phyloP scores from a whole-genome alignment of 2,888 invertebrate species.

The Orthosia gothica region DNA sequence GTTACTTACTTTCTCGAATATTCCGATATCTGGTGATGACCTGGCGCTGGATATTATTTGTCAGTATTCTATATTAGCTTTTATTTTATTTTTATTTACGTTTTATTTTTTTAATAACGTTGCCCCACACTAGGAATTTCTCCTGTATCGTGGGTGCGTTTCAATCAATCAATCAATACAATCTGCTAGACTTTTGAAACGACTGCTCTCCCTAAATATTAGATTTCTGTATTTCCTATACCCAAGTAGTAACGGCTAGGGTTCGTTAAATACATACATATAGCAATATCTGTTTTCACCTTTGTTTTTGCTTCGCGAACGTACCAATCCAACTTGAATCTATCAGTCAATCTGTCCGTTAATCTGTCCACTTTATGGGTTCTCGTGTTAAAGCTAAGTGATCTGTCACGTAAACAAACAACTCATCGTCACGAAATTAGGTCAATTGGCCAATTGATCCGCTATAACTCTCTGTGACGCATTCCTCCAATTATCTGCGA shows the following conservation, averaged over 20 bases:
- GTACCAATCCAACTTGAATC: slow-evolving; percentile 1
- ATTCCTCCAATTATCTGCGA: not conserved
- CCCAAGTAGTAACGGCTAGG: too few relatives aligned
- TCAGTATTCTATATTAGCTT: not conserved
- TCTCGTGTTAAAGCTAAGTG: not conserved
- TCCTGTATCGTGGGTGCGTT: too few relatives aligned
- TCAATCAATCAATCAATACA: too few relatives aligned
- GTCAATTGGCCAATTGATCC: slow-evolving; percentile 32
- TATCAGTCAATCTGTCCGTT: slow-evolving; percentile 2
- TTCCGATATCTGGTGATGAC: not conserved
- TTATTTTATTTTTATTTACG: too few relatives aligned
- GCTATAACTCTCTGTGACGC: not conserved
- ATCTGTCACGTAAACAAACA: slow-evolving; percentile 17
- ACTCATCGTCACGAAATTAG: slow-evolving; percentile 6
- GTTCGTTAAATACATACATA: not conserved
- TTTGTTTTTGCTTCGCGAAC: not conserved
- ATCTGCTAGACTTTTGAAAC: too few relatives aligned
- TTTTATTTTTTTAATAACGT: too few relatives aligned
- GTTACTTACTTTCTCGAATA: too few relatives aligned
- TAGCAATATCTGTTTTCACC: too few relatives aligned
- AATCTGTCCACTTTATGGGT: not conserved
- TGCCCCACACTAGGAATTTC: too few relatives aligned
- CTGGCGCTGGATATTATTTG: not conserved
- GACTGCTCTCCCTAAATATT: too few relatives aligned
- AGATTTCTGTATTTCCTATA: too few relatives aligned